Evolutionary conservation across 1,140 invertebrate species (phyloP).

Genomic region (Heterodera schachtii): DNA sequence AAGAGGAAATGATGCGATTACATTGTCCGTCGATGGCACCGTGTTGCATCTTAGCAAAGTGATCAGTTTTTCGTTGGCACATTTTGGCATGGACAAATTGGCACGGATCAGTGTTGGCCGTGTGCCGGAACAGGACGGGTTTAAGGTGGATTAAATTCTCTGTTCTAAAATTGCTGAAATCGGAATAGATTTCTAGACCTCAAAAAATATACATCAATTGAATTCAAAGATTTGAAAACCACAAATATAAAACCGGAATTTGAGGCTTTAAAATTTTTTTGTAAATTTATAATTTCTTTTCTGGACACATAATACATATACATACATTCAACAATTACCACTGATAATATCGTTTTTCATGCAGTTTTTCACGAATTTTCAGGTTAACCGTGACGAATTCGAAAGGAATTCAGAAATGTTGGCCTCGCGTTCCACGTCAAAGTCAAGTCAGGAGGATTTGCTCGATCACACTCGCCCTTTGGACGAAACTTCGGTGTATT

Average conservation of each 20-base stretch:
- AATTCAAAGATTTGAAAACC: too few species aligned
- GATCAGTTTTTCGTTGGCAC: constrained; percentile 43
- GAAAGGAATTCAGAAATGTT: constrained; percentile 7
- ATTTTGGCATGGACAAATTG: constrained; percentile 35
- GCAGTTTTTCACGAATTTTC: too few species aligned
- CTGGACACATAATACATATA: too few species aligned
- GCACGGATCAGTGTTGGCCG: constrained; percentile 20
- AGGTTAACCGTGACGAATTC: too few species aligned
- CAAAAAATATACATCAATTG: too few species aligned
- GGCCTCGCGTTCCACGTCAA: constrained; percentile 5
- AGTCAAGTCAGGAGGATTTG: constrained; percentile 9
- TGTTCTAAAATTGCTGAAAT: too few species aligned
- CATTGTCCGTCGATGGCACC: not conserved
- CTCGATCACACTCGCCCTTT: not conserved
- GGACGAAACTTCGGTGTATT: constrained; percentile 7
- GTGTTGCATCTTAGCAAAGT: not conserved
- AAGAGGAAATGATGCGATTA: not conserved
- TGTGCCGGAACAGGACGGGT: constrained; percentile 6
- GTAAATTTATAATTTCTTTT: too few species aligned
- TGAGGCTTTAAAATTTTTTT: too few species aligned
- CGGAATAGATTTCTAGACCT: too few species aligned
- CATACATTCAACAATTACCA: too few species aligned
- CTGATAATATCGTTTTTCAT: too few species aligned
- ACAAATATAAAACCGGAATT: too few species aligned
- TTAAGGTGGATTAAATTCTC: not conserved